Base-by-base conservation (phyloP, 2,797 vertebrate species). In the Poeciliopsis turneri region DNA sequence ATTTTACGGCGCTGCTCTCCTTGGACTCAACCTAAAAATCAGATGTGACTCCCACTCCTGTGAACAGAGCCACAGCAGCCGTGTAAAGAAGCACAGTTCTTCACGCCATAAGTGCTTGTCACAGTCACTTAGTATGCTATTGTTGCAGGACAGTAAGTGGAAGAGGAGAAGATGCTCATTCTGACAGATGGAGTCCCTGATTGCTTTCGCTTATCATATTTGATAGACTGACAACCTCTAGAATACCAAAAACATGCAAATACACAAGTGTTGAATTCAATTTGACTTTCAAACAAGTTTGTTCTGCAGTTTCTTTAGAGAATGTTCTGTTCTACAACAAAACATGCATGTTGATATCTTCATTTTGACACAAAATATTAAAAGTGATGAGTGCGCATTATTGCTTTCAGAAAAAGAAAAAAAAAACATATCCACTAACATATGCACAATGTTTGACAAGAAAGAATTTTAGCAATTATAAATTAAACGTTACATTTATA, bases 51-150 rank as follows among this genome's bases (percentile, higher is more conserved):
- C 66, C 71, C 78, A 83, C 64, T 79, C 59, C 77, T 25, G 23
- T 13, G 33, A 39, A 41, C 77, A 74, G 59, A 84, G 78, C 74
- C 82, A 87, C 85, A 87, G 88, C 80, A 82, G 68, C 55, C 57
- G 75, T 69, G 82, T 69, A 72, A 81, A 76, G 68, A 87, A 80
- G 72, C 75, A 72, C 53, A 86, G 84, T 88, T 81, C 81, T 87
- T 82, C 80, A 76, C 74, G 79, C 79, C 87, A 76, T 76, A 73
- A 84, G 78, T 45, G 78, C 89, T 68, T 85, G 90, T 87, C 88
- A 85, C 25, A 13, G 82, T 88, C 82, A 82, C 81, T 91, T 87
- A 90, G 78, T 66, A 53, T 75, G 81, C 64, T 81, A 39, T 51
- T 75, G 77, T 81, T 86, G 9, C 72, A 82, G 83, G 85, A 83